Evolutionary conservation across 2,888 invertebrate genomes (phyloP), one percentile per base, ranked within the genome.

Genomic region (Hololepta plana): DNA sequence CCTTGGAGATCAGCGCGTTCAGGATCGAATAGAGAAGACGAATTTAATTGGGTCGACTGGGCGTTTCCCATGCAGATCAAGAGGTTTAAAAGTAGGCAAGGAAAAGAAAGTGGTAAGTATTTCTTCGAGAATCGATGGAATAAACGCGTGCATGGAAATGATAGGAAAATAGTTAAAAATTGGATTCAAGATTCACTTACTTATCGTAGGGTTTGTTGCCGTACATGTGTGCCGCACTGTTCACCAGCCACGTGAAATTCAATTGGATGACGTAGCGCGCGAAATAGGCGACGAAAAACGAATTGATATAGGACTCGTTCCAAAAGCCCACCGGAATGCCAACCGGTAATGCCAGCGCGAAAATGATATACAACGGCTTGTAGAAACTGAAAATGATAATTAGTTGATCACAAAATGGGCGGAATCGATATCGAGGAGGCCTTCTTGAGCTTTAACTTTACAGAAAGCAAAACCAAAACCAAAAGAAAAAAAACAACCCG

Each of bases 231-330:
- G 82, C 82, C 1, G 69, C 67, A 35, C 80, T 81, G 47, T 87
- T 87, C 3, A 85, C 79, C 3, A 69, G 55, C 82, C 82, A 87
- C 0, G 84, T 82, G 2, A 66, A 61, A 44, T 87, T 72, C n/a
- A 85, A 55, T 9, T 60, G 54, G 2, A 64, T 14, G 2, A 67
- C 44, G 42, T 75, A 75, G 9, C 80, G 64, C 12, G 64, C 45
- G 32, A 75, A 53, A 35, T 67, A 74, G 23, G 61, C 55, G 1
- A 70, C 49, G 38, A 73, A 62, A 30, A 74, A 58, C 0, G 76
- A 61, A 27, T 61, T 62, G 37, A 50, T 50, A 32, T 63, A 54
- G 2, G 59, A 50, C 49, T 87, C 85, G 12, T 65, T 63, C 67
- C 79, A 85, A 35, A 60, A 60, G 31, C 64, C 63, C 13, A 68